Conservation (phyloP, 2,888 invertebrate genomes). For the Selenia dentaria region DNA sequence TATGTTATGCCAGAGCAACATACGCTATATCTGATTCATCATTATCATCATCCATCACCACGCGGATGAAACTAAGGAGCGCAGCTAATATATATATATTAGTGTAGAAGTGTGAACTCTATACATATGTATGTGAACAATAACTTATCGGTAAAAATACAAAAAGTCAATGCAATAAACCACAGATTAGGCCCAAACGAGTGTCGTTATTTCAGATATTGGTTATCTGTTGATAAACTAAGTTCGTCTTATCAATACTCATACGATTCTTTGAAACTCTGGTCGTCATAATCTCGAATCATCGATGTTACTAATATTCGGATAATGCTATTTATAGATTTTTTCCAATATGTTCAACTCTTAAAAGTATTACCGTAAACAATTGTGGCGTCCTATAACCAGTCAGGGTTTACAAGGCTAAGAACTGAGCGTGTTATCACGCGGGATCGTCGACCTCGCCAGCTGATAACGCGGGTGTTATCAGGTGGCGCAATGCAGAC, state of each 20-base stretch:
- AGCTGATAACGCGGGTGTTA: conserved; percentile 66
- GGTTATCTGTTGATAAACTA: conserved; percentile 15
- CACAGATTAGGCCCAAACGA: conserved; percentile 2
- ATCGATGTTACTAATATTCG: no score
- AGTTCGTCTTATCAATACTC: conserved; percentile 4
- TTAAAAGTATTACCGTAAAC: conserved; percentile 4
- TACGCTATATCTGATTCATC: no score
- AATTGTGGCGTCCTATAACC: conserved; percentile 16
- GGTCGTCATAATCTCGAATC: no score
- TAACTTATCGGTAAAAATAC: no score
- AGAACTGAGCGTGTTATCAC: conserved; percentile 51
- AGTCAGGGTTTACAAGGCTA: conserved; percentile 23
- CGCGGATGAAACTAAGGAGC: no score
- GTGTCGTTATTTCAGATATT: conserved; percentile 10
- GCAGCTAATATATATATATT: no score
- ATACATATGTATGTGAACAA: no score
- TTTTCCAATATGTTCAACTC: no score
- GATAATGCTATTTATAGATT: no score
- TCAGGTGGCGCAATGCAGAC: conserved; percentile 76
- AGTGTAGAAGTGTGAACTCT: no score
- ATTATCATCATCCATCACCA: no score
- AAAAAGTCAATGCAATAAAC: background rate
- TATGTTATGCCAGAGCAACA: no score
- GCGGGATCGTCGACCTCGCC: conserved; percentile 57
- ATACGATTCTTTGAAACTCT: conserved; percentile 20